Base-by-base conservation (phyloP, 1,140 invertebrate species). In the Penaeus chinensis region DNA sequence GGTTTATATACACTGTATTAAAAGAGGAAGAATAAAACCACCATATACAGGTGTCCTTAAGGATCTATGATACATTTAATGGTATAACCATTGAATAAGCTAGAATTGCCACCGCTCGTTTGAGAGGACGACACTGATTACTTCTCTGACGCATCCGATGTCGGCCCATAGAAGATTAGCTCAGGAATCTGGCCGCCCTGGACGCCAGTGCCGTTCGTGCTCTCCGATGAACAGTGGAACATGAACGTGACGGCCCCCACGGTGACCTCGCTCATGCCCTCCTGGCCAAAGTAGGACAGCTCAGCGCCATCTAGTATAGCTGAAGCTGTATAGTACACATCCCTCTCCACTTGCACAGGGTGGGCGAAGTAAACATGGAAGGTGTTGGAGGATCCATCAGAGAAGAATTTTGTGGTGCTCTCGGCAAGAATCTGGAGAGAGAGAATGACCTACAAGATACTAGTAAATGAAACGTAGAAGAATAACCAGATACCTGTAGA, bases 141-240 rank as follows among this genome's bases (percentile, higher is more conserved):
- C 80, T 87, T 86, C 19, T 90, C 90, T 7, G 71, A 42, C 11
- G 63, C 74, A 42, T 89, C 88, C n/a, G 77, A 47, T 37, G 87
- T 89, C 11, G 92, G 91, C n/a, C 92, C 92, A 82, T 98, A 98
- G 92, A 98, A 98, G 91, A 98, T 97, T 61, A 98, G 93, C 93
- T 98, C 97, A 0, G 97, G 97, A 90, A 98, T 98, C 93, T 98
- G 97, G 54, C 97, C 97, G 66, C 97, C 97, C 93, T 98, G 97
- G 1, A 98, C 97, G 13, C 97, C 97, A 20, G 97, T 98, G 77
- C 97, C 97, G 91, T 98, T 98, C 22, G 97, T 98, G 92, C 96
- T 97, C 91, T 98, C 97, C 1, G 96, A 97, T 66, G 96, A 97
- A 92, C 97, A 98, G 91, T 98, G 97, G 93, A 98, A 98, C 92